These are phyloP conservation scores for Ispidina picta DNA, from an alignment of 2,797 vertebrate genomes.

Conservation along the genomic window DNA sequence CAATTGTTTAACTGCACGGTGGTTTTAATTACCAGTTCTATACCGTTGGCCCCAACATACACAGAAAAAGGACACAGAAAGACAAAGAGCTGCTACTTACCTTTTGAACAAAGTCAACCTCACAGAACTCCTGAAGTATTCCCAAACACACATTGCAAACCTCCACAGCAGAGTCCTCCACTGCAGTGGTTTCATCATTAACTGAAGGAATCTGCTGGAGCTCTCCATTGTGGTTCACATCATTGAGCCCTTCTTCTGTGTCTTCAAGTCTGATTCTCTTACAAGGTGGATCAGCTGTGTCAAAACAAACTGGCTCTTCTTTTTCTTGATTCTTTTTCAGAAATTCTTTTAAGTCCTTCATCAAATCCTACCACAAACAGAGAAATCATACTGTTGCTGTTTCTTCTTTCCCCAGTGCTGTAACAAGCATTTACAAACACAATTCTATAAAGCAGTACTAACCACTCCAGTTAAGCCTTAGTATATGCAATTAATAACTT, in stretches of 20 bases:
- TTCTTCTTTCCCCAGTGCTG: neutral
- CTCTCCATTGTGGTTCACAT: conserved; percentile 39
- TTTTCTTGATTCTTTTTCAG: conserved; percentile 46
- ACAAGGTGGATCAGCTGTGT: conserved; percentile 77
- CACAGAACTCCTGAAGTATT: conserved; percentile 88
- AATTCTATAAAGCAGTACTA: neutral
- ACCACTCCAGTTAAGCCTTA: neutral
- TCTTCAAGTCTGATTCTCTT: conserved; percentile 83
- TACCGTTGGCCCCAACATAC: neutral
- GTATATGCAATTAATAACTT: neutral
- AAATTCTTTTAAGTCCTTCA: conserved; percentile 81
- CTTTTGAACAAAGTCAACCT: conserved; percentile 81
- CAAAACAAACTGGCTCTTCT: conserved; percentile 17
- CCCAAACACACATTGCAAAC: conserved; percentile 91
- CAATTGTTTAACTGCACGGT: neutral
- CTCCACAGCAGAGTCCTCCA: neutral
- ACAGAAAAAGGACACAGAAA: neutral
- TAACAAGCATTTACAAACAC: neutral
- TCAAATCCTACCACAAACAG: conserved; percentile 80
- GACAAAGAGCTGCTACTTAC: conserved; percentile 60
- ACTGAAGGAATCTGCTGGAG: neutral
- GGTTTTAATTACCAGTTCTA: neutral
- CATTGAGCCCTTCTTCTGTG: neutral
- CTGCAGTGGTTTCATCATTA: neutral
- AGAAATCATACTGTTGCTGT: neutral